phyloP scores from a whole-genome alignment of 1,140 invertebrate genomes.

The Pseudoatta argentina region DNA sequence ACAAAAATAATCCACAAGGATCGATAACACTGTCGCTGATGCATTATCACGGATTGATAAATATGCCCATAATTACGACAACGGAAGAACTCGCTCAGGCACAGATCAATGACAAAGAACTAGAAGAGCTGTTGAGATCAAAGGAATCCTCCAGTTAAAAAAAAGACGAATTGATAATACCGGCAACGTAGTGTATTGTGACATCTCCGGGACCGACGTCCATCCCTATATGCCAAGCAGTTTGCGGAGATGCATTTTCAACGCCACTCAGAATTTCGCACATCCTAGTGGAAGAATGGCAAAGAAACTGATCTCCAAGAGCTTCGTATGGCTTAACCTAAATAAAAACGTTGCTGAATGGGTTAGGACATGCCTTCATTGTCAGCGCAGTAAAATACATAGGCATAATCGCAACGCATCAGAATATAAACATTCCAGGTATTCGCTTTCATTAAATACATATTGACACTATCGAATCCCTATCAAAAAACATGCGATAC shows the following conservation, averaged over 20 bases:
- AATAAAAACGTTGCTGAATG: not conserved
- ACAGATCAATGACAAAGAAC: not conserved
- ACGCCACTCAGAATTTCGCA: not conserved
- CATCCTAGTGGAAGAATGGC: not conserved
- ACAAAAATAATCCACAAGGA: not conserved
- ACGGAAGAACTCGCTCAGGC: not conserved
- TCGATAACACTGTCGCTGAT: not conserved
- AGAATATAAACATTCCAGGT: not conserved
- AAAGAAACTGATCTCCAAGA: not conserved
- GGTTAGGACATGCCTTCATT: not conserved
- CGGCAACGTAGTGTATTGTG: not conserved
- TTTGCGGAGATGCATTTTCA: constrained; percentile 8
- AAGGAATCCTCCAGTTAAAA: not conserved
- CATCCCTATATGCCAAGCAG: not conserved
- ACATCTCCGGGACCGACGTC: not conserved
- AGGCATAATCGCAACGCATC: not conserved
- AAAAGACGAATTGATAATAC: not conserved
- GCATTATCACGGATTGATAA: not conserved
- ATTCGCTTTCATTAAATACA: not conserved
- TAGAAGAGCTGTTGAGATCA: not conserved
- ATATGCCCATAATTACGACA: not conserved
- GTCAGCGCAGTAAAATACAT: not conserved
- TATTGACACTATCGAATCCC: too few species aligned
- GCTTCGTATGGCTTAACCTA: constrained; percentile 3
- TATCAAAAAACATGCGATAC: too few species aligned